Evolutionary conservation across 1,140 invertebrate genomes (phyloP).

Genomic region (Proctacanthus coquilletti): DNA sequence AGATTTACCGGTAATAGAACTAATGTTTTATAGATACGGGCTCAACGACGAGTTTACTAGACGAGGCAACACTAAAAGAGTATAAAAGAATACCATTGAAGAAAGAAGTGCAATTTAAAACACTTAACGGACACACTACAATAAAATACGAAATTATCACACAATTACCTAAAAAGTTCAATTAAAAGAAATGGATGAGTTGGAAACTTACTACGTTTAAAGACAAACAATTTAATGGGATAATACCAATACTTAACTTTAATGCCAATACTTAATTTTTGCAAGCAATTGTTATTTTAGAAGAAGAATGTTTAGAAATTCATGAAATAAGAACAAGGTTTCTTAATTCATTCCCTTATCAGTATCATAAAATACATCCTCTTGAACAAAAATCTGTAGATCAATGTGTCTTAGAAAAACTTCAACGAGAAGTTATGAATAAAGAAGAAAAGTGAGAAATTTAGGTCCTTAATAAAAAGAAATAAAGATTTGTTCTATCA

Average conservation of each 20-base stretch:
- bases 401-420: not conserved
- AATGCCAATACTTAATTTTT: conserved; percentile 6
- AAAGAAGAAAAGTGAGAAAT: too few species aligned
- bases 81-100: conserved; percentile 2
- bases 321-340: conserved; percentile 2
- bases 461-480: not conserved
- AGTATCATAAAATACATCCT: not conserved
- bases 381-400: not conserved
- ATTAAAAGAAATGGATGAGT: conserved; percentile 2
- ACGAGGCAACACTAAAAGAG: not conserved
- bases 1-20: conserved; percentile 2
- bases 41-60: not conserved
- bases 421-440: too few species aligned
- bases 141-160: conserved; percentile 5
- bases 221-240: conserved; percentile 1
- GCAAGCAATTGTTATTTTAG: conserved; percentile 1
- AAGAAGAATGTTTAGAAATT: conserved; percentile 2
- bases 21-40: conserved; percentile 5
- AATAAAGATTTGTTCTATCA: not conserved
- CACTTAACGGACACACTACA: not conserved
- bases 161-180: conserved; percentile 3
- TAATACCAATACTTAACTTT: too few species aligned
- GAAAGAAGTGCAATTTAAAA: not conserved
- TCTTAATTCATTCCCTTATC: conserved; percentile 3
- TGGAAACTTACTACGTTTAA: conserved; percentile 3